Conservation (phyloP, 2,113 vertebrate species). For the Tursiops truncatus region DNA sequence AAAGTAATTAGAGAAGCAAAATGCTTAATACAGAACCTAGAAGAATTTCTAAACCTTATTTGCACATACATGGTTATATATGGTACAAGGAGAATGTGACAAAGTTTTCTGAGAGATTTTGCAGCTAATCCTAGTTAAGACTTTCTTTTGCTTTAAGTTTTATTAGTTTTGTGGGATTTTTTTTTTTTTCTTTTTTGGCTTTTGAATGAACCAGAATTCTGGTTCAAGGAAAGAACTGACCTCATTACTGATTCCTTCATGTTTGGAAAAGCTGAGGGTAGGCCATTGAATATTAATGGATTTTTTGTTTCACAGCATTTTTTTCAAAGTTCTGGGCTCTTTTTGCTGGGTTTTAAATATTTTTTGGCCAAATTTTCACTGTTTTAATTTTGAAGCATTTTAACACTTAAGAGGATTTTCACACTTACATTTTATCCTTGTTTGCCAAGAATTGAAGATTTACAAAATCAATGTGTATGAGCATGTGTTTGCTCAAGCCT, state of each 20-base stretch:
- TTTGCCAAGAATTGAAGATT: constrained; percentile 12
- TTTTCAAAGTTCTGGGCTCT: background rate
- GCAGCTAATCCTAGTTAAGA: background rate
- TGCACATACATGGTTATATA: background rate
- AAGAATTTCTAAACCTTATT: background rate
- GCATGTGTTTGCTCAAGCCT: background rate
- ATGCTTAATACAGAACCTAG: background rate
- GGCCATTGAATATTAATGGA: constrained; percentile 41
- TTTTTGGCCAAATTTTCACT: background rate
- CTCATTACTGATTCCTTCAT: background rate
- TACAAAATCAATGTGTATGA: background rate
- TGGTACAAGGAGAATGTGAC: background rate
- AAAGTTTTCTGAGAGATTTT: background rate
- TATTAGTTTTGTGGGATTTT: background rate
- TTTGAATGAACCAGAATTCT: constrained; percentile 44
- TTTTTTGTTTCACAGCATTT: background rate
- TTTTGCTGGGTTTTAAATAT: background rate
- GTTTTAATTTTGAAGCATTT: constrained; percentile 2
- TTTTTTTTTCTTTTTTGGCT: background rate
- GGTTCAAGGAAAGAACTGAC: constrained; percentile 36
- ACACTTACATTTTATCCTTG: background rate
- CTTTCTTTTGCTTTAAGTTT: background rate
- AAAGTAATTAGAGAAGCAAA: constrained; percentile 14
- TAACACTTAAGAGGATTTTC: background rate
- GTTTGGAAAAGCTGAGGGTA: background rate